A percentile compares a stretch with the other conserved stretches of the same genome.
phyloP scores from a whole-genome alignment of 2,113 vertebrate genomes.

The Peromyscus californicus region DNA sequence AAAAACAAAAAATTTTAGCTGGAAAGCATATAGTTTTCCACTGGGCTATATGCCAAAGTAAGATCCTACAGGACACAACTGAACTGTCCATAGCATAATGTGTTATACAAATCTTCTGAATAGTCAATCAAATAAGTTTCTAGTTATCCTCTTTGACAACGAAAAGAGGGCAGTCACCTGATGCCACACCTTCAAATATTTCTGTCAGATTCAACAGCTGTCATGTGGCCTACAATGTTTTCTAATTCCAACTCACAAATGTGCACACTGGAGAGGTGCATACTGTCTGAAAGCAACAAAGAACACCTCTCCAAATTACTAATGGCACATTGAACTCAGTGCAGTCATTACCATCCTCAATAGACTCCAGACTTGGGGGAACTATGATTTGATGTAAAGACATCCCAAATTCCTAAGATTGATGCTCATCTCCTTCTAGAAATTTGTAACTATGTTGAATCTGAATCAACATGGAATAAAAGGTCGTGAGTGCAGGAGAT shows the following conservation, averaged over 20 bases:
- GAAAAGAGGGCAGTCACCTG: neutral
- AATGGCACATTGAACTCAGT: neutral
- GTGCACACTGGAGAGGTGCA: neutral
- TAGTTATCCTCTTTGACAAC: neutral
- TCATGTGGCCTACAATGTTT: neutral
- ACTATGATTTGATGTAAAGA: neutral
- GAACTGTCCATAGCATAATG: neutral
- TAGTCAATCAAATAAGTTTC: neutral
- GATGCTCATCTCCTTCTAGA: neutral
- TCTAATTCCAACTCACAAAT: neutral
- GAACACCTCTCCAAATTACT: too few relatives aligned
- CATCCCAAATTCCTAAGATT: neutral
- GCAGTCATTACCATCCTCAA: neutral
- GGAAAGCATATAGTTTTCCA: conserved; percentile 8
- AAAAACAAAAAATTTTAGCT: neutral
- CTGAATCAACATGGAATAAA: neutral
- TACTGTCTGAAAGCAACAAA: neutral
- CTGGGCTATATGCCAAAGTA: neutral
- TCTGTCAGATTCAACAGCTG: neutral
- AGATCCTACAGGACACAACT: neutral
- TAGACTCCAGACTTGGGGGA: neutral
- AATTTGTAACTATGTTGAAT: neutral
- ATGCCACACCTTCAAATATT: neutral
- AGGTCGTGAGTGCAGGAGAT: neutral
- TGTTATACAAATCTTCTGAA: neutral